A percentile compares a stretch with the other conserved stretches of the same genome.
Evolutionary conservation across 1,140 invertebrate species (phyloP).

Genomic region (Thaumetopoea pityocampa): DNA sequence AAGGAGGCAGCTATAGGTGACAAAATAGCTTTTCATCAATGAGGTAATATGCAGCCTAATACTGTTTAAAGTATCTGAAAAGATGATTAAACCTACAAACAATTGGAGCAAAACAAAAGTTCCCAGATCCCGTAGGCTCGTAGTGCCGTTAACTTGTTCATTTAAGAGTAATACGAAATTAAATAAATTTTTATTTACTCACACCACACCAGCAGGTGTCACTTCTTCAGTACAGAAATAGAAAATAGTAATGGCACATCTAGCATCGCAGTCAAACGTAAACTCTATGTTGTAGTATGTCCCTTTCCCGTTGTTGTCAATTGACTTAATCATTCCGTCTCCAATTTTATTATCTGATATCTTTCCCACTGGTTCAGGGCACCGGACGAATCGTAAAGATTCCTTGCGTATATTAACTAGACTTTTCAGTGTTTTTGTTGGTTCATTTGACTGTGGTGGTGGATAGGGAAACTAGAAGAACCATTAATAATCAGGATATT

Average conservation of each 20-base stretch:
- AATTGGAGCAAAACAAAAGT: too few relatives aligned
- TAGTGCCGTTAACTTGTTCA: too few relatives aligned
- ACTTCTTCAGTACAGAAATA: constrained; percentile 97
- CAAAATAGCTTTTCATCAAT: too few relatives aligned
- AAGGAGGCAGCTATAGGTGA: too few relatives aligned
- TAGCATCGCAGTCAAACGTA: constrained; percentile 96
- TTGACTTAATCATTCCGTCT: constrained; percentile 46
- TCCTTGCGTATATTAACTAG: constrained; percentile 98
- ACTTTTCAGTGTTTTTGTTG: constrained; percentile 96
- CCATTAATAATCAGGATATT: too few relatives aligned
- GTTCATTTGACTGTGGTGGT: constrained; percentile 95
- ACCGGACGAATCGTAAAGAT: constrained; percentile 91
- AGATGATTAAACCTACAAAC: too few relatives aligned
- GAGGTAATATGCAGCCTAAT: too few relatives aligned
- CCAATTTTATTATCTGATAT: constrained; percentile 72
- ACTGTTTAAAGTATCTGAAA: too few relatives aligned
- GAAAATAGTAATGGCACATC: constrained; percentile 95
- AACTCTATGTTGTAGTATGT: constrained; percentile 96
- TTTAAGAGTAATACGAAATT: too few relatives aligned
- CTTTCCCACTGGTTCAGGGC: constrained; percentile 72
- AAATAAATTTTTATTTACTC: constrained; percentile 59
- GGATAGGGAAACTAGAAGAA: constrained; percentile 94
- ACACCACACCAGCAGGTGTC: constrained; percentile 85
- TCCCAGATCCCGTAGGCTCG: too few relatives aligned
- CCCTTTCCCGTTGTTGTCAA: constrained; percentile 77